Conservation (phyloP, 2,797 vertebrate species). For the Tarsius wallacei region DNA sequence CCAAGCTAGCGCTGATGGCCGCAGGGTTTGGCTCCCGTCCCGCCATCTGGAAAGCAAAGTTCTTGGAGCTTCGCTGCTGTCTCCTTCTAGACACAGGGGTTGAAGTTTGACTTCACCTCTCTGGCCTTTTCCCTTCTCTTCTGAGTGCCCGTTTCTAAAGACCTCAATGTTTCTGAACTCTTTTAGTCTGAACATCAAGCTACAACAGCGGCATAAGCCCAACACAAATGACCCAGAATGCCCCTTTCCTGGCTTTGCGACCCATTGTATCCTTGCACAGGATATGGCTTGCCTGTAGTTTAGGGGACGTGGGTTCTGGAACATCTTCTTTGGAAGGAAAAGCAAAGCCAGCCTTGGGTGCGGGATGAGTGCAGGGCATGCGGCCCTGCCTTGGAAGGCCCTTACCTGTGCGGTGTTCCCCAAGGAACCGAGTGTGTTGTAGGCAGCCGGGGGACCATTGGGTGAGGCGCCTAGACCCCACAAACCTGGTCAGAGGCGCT, state of each 20-base stretch:
- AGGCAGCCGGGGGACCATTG: too few relatives aligned
- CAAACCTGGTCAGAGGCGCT: background rate
- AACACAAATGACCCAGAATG: fast-evolving
- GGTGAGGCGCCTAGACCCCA: too few relatives aligned
- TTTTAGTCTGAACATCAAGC: background rate
- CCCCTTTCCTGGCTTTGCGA: background rate
- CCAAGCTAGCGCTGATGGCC: fast-evolving
- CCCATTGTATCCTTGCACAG: fast-evolving
- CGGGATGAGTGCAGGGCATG: too few relatives aligned
- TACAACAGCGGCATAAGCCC: fast-evolving
- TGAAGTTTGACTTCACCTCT: fast-evolving
- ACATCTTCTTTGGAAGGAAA: background rate
- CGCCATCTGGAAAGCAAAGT: fast-evolving
- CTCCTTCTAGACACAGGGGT: background rate
- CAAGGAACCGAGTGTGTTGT: background rate
- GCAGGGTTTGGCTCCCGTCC: fast-evolving
- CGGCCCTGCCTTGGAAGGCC: too few relatives aligned
- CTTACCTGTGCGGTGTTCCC: too few relatives aligned
- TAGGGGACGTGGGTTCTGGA: too few relatives aligned
- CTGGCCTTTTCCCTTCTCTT: background rate
- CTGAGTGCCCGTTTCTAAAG: background rate
- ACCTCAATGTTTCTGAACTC: too few relatives aligned
- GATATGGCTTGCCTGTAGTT: fast-evolving
- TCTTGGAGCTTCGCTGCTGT: fast-evolving
- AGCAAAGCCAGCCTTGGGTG: background rate